These are phyloP conservation scores for Acanthopagrus latus DNA, from an alignment of 2,797 vertebrate species.

Conservation along the genomic window DNA sequence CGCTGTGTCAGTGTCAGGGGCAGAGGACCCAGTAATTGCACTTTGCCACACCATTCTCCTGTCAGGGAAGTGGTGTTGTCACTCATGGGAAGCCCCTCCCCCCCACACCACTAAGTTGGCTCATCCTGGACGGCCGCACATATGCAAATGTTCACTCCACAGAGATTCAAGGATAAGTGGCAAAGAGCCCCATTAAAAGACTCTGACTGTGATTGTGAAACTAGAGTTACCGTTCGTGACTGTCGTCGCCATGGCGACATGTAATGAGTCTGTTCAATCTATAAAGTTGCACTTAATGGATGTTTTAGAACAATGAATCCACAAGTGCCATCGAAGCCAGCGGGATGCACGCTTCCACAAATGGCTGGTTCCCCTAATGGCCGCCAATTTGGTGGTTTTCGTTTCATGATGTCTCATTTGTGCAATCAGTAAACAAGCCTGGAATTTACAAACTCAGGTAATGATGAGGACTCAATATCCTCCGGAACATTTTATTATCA, in stretches of 20 bases:
- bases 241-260: slow-evolving; percentile 45
- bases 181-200: slow-evolving; percentile 42
- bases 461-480: slow-evolving; percentile 56
- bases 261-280: slow-evolving; percentile 59
- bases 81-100: slow-evolving; percentile 14
- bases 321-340: slow-evolving; percentile 69
- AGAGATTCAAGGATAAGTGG: slow-evolving; percentile 32
- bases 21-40: slow-evolving; percentile 53
- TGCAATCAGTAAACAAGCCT: slow-evolving; percentile 70
- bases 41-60: slow-evolving; percentile 45
- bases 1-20: slow-evolving; percentile 45
- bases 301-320: slow-evolving; percentile 70
- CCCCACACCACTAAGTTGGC: slow-evolving; percentile 29
- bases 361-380: slow-evolving; percentile 66
- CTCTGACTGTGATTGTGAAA: slow-evolving; percentile 26
- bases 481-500: slow-evolving; percentile 44
- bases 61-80: slow-evolving; percentile 25
- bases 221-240: slow-evolving; percentile 15
- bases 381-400: slow-evolving; percentile 64
- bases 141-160: slow-evolving; percentile 49
- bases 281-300: slow-evolving; percentile 54
- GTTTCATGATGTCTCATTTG: slow-evolving; percentile 63
- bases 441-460: slow-evolving; percentile 60
- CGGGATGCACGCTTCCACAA: slow-evolving; percentile 50
- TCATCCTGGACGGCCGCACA: slow-evolving; percentile 26